Evolutionary conservation across 2,888 invertebrate genomes (phyloP).

Genomic region (Leptopilina syphax): DNA sequence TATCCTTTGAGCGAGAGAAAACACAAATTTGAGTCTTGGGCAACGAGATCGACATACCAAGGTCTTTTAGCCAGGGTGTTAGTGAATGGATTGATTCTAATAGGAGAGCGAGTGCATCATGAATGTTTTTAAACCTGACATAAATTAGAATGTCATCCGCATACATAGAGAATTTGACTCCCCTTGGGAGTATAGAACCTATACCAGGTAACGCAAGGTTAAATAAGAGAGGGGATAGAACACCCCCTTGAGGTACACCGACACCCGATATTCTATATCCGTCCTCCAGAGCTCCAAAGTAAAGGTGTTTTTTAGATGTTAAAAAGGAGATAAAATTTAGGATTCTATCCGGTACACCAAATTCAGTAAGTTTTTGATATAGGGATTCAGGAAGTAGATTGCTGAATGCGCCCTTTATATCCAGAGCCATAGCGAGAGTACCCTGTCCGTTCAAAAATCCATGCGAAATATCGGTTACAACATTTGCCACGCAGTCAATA

Average conservation of each 20-base stretch:
- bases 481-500: neutral
- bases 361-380: neutral
- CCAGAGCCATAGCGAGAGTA: neutral
- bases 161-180: too few species aligned
- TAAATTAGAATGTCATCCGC: too few species aligned
- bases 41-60: too few species aligned
- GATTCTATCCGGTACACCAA: neutral
- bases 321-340: neutral
- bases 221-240: neutral
- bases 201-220: neutral
- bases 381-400: neutral
- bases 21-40: too few species aligned
- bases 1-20: too few species aligned
- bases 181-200: too few species aligned
- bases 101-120: too few species aligned
- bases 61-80: too few species aligned
- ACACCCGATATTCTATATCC: neutral
- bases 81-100: too few species aligned
- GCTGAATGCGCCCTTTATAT: neutral
- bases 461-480: neutral
- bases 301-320: too few species aligned
- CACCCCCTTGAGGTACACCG: neutral
- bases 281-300: neutral
- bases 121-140: too few species aligned
- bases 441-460: neutral